Percentiles rank a stretch among this genome's conserved stretches.
These are phyloP conservation scores for Ovis aries DNA, from an alignment of 2,113 vertebrate species.

Conservation along the genomic window DNA sequence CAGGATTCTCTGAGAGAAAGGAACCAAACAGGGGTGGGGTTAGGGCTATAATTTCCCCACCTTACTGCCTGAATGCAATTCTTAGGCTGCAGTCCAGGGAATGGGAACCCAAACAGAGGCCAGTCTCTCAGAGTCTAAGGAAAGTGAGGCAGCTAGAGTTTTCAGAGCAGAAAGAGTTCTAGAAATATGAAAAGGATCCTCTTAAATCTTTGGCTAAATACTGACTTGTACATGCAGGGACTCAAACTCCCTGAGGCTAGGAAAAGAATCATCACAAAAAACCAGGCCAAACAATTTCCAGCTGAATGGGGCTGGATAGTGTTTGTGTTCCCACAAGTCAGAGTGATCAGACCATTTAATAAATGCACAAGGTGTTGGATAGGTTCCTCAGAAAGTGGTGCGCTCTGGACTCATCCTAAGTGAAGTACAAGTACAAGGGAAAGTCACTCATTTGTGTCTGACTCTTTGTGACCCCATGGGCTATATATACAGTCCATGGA, in stretches of 20 bases:
- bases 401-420: neutral
- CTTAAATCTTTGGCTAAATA: neutral
- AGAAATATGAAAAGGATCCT: neutral
- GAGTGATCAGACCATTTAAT: neutral
- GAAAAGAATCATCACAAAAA: neutral
- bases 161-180: neutral
- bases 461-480: neutral
- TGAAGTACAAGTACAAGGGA: neutral
- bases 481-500: neutral
- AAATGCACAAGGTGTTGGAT: neutral
- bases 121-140: neutral
- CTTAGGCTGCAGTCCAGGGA: neutral
- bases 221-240: neutral
- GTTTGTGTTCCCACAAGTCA: neutral
- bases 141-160: neutral
- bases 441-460: accelerated
- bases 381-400: neutral
- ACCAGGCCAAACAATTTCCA: neutral
- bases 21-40: neutral
- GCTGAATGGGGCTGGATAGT: neutral
- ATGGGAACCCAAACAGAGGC: neutral
- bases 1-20: neutral
- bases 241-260: neutral
- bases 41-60: neutral
- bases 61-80: neutral